Conservation (phyloP, 2,797 vertebrate genomes). For the Sciurus carolinensis region DNA sequence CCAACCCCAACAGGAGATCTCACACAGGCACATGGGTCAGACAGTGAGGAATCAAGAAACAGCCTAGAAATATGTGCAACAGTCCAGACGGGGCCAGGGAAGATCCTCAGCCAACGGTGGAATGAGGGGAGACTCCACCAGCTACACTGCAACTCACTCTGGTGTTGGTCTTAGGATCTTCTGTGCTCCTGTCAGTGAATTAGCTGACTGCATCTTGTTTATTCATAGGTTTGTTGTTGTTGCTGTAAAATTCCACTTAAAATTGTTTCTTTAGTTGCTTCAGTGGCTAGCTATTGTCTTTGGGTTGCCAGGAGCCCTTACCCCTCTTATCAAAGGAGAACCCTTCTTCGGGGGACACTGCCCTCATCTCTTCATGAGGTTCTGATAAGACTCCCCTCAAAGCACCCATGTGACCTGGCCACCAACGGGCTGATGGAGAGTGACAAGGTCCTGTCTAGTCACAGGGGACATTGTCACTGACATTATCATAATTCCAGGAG, state of each 20-base stretch:
- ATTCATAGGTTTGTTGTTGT: background rate
- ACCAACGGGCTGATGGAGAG: no score
- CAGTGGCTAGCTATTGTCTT: background rate
- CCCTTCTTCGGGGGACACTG: background rate
- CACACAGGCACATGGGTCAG: rapidly evolving
- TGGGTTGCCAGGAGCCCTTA: no score
- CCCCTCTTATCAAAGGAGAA: background rate
- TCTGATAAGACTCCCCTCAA: background rate
- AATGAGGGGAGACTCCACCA: rapidly evolving
- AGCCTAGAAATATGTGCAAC: no score
- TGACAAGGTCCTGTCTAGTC: rapidly evolving
- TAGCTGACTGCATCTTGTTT: background rate
- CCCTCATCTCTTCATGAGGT: background rate
- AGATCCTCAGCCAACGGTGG: rapidly evolving
- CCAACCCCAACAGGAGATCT: rapidly evolving
- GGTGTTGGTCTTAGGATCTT: rapidly evolving
- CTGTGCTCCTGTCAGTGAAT: no score
- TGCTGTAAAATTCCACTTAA: background rate
- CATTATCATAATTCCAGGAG: background rate
- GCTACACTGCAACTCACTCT: rapidly evolving
- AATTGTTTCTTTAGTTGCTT: background rate
- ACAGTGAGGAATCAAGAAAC: no score
- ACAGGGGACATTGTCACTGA: rapidly evolving
- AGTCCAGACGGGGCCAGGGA: rapidly evolving
- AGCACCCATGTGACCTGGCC: no score